Evolutionary conservation across 2,113 vertebrate species (phyloP).

Genomic region (Callocephalon fimbriatum): DNA sequence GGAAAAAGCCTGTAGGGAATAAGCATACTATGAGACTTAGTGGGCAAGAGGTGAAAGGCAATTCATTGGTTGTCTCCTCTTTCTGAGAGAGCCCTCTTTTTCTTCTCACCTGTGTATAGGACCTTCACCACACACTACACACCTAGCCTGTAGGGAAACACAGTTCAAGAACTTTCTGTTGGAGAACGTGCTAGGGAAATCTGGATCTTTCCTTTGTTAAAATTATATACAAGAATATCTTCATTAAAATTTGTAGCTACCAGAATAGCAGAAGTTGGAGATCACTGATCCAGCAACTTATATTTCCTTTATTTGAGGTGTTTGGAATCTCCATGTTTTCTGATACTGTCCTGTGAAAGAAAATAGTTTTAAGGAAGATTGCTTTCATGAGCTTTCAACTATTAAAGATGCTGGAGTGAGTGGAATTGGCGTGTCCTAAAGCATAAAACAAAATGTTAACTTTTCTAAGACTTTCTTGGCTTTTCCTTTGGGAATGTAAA

Average conservation of each 20-base stretch:
- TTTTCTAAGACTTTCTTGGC: background rate
- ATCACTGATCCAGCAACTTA: background rate
- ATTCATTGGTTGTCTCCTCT: background rate
- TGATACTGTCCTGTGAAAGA: background rate
- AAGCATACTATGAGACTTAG: background rate
- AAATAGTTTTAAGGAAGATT: background rate
- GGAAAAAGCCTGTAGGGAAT: background rate
- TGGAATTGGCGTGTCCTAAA: background rate
- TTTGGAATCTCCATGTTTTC: background rate
- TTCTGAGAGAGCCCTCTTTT: background rate
- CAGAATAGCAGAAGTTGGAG: background rate
- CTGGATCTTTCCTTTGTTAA: background rate
- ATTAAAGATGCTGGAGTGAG: background rate
- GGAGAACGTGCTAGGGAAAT: background rate
- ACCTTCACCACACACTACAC: background rate
- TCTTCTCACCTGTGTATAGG: background rate
- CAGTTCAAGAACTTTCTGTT: background rate
- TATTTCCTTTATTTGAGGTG: background rate
- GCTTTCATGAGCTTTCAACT: background rate
- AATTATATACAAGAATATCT: background rate
- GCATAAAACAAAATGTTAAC: background rate
- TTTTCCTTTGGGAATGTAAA: background rate
- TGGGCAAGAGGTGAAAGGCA: background rate
- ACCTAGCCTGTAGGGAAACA: background rate
- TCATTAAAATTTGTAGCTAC: background rate